Percentiles rank a stretch among this genome's conserved stretches.
Evolutionary conservation across 2,888 invertebrate species (phyloP).

Genomic region (Ephialtes manifestator): DNA sequence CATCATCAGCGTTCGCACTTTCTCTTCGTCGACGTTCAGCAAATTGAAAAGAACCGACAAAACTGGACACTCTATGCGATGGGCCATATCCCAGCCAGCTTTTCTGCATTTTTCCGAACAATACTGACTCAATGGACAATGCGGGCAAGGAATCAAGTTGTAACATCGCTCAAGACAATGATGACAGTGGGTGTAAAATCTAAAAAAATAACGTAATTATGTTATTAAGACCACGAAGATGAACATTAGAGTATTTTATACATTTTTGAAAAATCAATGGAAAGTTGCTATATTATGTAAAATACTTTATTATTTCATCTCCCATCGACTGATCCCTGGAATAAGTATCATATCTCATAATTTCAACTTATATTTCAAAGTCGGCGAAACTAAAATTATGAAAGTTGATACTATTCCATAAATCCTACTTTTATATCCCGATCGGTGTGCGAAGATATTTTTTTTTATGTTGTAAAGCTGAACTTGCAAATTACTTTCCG

Average conservation of each 20-base stretch:
- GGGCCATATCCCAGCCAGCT: slow-evolving; percentile 79
- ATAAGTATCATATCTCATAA: too few relatives aligned
- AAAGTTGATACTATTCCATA: too few relatives aligned
- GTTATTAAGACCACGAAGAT: background rate
- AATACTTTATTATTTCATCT: too few relatives aligned
- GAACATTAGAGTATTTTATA: background rate
- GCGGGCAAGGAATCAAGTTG: slow-evolving; percentile 82
- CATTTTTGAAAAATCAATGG: background rate
- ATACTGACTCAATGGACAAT: slow-evolving; percentile 83
- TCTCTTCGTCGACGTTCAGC: slow-evolving; percentile 82
- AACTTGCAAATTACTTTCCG: too few relatives aligned
- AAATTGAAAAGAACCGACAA: slow-evolving; percentile 79
- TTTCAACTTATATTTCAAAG: too few relatives aligned
- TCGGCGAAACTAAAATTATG: too few relatives aligned
- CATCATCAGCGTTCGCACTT: slow-evolving; percentile 82
- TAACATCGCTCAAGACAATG: slow-evolving; percentile 81
- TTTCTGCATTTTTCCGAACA: slow-evolving; percentile 82
- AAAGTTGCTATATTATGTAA: too few relatives aligned
- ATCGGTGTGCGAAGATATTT: too few relatives aligned
- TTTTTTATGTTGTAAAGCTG: too few relatives aligned
- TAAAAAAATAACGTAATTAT: slow-evolving; percentile 65
- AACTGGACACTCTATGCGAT: slow-evolving; percentile 81
- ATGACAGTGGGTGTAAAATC: slow-evolving; percentile 84
- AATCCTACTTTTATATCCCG: too few relatives aligned
- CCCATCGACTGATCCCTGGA: too few relatives aligned